Evolutionary conservation across 2,113 vertebrate species (phyloP), one percentile per base, ranked within the genome.

Genomic region (Stegostoma tigrinum): DNA sequence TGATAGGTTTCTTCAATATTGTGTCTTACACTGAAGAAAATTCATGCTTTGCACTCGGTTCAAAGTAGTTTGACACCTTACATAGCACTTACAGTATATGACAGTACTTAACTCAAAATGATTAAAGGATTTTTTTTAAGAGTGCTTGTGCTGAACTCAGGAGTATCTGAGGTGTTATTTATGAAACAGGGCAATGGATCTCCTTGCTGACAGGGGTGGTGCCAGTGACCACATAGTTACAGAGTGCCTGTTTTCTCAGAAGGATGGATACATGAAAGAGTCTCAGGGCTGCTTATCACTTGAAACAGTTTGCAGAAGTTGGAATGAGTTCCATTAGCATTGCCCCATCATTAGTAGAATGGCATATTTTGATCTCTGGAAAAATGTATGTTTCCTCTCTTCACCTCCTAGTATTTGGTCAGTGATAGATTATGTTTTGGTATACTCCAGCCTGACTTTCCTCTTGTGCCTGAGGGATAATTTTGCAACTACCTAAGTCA

Each of bases 21-120:
- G 1, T 64, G 89, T 17, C 64, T 38, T 66, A 34, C 34, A 23
- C 61, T 34, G 30, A 61, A 90, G 27, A 64, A 61, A 4, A 15
- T 66, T 30, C 34, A 38, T 64, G n/a, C 55, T 38, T 0, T 17
- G 5, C 23, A 61, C 38, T 66, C 34, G 42, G 61, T 93, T 93
- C 61, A 66, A 90, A 61, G 87, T 93, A 38, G 19, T 93, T 64
- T 67, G n/a, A 61, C 89, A n/a, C 64, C 89, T 93, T 38, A 38
- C 34, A 19, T 66, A 15, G 89, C 89, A 83, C 17, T 83, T 83
- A 83, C 78, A 66, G 55, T 91, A 30, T n/a, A 66, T n/a, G 12
- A 66, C 64, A n/a, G 89, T 93, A 66, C 61, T 66, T 93, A 93
- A 91, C 52, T 64, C 30, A 91, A 67, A 64, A 93, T 93, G 61